phyloP scores from a whole-genome alignment of 53 echinoderm and acorn worm species.

The Arbacia lixula region DNA sequence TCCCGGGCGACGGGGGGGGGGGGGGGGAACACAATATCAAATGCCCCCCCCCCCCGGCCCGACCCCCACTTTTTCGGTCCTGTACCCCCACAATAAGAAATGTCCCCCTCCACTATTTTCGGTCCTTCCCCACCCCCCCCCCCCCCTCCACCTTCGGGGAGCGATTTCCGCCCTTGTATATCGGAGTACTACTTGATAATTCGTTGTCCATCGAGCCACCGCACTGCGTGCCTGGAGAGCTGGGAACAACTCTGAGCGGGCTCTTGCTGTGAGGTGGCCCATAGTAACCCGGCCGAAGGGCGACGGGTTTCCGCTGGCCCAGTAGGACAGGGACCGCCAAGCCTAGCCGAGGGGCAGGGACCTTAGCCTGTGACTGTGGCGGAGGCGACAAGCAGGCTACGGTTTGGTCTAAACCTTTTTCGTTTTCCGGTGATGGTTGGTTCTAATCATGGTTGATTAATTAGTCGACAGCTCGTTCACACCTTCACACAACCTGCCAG shows the following conservation, averaged over 20 bases:
- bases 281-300: background rate
- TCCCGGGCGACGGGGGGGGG: too few species aligned
- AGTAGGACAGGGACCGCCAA: background rate
- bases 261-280: constrained; percentile 3
- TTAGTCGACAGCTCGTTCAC: too few species aligned
- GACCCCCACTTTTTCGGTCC: too few species aligned
- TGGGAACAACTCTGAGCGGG: background rate
- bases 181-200: background rate
- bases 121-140: too few species aligned
- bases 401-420: background rate
- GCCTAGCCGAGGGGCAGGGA: background rate
- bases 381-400: background rate
- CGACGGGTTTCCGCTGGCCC: constrained; percentile 1
- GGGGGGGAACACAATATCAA: too few species aligned
- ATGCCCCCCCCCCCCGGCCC: too few species aligned
- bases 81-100: too few species aligned
- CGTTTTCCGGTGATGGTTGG: too few species aligned
- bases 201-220: background rate
- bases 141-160: background rate
- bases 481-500: too few species aligned
- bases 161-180: background rate
- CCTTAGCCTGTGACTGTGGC: background rate
- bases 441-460: too few species aligned
- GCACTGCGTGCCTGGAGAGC: background rate
- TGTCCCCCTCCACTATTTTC: too few species aligned